Base-by-base conservation (phyloP, 1,140 invertebrate genomes). In the Rhagoletis zephyria region DNA sequence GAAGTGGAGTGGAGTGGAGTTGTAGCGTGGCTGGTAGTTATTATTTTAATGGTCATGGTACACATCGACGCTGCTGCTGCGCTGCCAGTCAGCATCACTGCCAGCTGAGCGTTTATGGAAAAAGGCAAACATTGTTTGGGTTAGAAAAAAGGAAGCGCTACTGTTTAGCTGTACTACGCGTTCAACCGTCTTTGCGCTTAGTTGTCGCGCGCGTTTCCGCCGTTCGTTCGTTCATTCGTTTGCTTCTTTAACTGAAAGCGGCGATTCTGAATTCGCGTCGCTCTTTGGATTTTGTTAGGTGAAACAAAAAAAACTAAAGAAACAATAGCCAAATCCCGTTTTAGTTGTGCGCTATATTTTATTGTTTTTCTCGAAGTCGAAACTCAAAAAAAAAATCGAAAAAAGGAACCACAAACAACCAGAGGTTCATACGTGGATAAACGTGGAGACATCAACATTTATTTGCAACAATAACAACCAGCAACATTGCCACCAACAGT, bases 21-120 rank as follows among this genome's bases (percentile, higher is more conserved):
- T 70, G n/a, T 19, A 14, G 67, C 74, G 42, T 19, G 51, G 45
- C 12, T 81, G 60, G 7, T 86, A 86, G 85, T 86, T 86, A 86
- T 86, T 86, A 86, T 86, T 86, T 64, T 86, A 86, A 86, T 86
- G 85, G 85, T 86, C 56, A 65, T 86, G 85, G 59, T 86, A 86
- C 40, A 81, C 19, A 81, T 81, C 16, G 74, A 16, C 48, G 74
- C 70, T 4, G 70, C 70, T 12, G 59, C 12, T 16, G 61, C 64
- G 64, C 42, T 45, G 16, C 12, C 67, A 74, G 4, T 40, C 67
- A 74, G 67, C 67, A 74, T 74, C 67, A 74, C 48, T 81, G 74
- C 16, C 48, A 30, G 14, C 70, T 74, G 48, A 81, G 16, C 48
- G 48, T 42, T 30, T 81, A 81, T 74, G 12, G 67, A 74, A 74